Conservation (phyloP, 2,113 vertebrate species). For the Meriones unguiculatus region DNA sequence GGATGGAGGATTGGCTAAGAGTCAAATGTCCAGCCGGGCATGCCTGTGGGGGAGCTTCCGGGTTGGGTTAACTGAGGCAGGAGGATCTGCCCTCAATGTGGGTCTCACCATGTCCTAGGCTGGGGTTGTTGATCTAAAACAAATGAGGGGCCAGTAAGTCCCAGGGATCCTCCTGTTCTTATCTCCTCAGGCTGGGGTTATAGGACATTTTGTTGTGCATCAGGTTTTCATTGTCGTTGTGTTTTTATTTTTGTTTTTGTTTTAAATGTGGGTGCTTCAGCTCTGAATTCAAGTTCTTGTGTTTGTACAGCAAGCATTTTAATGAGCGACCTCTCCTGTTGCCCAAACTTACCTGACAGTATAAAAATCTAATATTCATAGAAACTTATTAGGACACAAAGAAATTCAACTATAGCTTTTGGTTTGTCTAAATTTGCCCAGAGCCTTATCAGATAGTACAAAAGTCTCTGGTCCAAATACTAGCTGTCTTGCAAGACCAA, state of each 20-base stretch:
- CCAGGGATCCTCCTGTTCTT: no score
- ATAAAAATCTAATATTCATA: neutral
- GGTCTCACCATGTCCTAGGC: neutral
- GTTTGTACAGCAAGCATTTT: neutral
- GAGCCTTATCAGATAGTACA: slow-evolving; percentile 4
- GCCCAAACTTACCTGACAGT: neutral
- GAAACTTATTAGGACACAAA: neutral
- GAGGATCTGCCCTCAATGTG: neutral
- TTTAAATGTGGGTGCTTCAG: neutral
- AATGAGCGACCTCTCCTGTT: neutral
- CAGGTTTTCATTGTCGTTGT: neutral
- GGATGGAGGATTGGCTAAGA: neutral
- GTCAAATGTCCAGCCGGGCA: neutral
- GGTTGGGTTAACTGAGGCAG: neutral
- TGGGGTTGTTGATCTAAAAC: neutral
- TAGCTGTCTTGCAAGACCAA: slow-evolving; percentile 22
- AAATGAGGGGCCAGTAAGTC: neutral
- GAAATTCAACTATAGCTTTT: slow-evolving; percentile 1
- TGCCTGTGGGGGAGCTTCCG: neutral
- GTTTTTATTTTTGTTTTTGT: neutral
- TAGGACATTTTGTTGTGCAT: neutral
- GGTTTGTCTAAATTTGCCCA: slow-evolving; percentile 12
- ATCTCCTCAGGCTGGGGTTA: neutral
- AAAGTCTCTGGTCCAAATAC: neutral
- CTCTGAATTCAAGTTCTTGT: neutral